A percentile compares a stretch with the other conserved stretches of the same genome.
phyloP scores from a whole-genome alignment of 2,888 invertebrate genomes.

The Ischnura elegans region DNA sequence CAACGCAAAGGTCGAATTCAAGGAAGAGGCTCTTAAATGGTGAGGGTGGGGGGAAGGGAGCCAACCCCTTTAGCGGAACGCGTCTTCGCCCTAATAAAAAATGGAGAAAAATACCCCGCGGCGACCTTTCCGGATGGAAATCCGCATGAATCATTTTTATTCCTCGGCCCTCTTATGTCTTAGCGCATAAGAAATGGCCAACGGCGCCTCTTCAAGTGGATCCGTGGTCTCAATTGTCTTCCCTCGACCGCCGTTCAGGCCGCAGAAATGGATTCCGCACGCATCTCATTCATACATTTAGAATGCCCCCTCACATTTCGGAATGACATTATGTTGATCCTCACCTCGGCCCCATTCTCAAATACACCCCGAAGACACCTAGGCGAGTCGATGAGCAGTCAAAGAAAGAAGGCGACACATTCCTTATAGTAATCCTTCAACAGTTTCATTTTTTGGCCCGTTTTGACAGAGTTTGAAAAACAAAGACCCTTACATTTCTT shows the following conservation, averaged over 20 bases:
- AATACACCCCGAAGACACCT: neutral
- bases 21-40: neutral
- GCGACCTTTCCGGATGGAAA: neutral
- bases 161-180: neutral
- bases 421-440: no score
- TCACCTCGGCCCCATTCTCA: neutral
- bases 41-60: neutral
- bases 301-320: neutral
- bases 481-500: no score
- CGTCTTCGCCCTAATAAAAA: neutral
- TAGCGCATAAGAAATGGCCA: neutral
- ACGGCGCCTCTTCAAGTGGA: neutral
- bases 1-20: neutral
- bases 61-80: neutral
- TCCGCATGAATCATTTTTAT: neutral
- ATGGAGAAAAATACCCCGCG: neutral
- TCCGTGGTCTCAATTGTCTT: neutral
- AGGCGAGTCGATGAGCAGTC: no score
- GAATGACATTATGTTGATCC: neutral
- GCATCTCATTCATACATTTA: neutral
- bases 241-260: neutral
- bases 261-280: neutral
- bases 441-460: no score
- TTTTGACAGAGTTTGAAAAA: no score
- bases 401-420: no score